Base-by-base conservation (phyloP, 2,888 invertebrate species). In the Ochropleura leucogaster region DNA sequence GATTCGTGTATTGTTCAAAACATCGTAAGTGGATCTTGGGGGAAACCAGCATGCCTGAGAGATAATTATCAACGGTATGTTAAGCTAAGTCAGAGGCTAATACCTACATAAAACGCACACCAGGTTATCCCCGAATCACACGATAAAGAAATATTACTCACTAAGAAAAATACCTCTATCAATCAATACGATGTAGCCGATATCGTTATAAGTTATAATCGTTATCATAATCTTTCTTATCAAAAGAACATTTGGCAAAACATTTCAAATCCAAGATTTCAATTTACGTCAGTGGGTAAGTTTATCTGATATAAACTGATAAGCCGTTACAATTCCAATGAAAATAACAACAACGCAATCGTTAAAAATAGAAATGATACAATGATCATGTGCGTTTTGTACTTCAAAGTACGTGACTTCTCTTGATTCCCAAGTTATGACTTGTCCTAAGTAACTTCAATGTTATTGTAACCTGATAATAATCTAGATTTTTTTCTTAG, bases 361-460 rank as follows among this genome's bases (percentile, higher is more conserved):
- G 72, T 67, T 85, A 77, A 77, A 87, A 85, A 88, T 86, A 88
- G 86, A 74, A 81, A 82, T 88, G 87, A 88, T 79, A 74, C n/a
- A 68, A 75, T 72, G 40, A 51, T 63, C 57, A 71, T 44, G 44
- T 53, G 60, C 53, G 42, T 49, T 0, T 73, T 53, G 65, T 57
- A 57, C 47, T 57, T 57, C 44, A 55, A 72, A 74, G 74, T 68
- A 63, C 68, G 40, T 65, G 4, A 77, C 9, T 57, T 77, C 63
- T 51, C 42, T 57, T 30, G 42, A 30, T 30, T 30, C 30, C 30
- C 30, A 30, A 30, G 30, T 30, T 3, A 30, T 30, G 30, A 30
- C 30, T 30, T 30, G 3, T 30, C 30, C 30, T 30, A 30, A 30
- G 30, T 30, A 2, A 30, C 30, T 30, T 3, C 30, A 30, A 30